Percentiles rank a stretch among this genome's conserved stretches.
These are phyloP conservation scores for Luperina nickerlii DNA, from an alignment of 2,888 invertebrate genomes.

Conservation along the genomic window DNA sequence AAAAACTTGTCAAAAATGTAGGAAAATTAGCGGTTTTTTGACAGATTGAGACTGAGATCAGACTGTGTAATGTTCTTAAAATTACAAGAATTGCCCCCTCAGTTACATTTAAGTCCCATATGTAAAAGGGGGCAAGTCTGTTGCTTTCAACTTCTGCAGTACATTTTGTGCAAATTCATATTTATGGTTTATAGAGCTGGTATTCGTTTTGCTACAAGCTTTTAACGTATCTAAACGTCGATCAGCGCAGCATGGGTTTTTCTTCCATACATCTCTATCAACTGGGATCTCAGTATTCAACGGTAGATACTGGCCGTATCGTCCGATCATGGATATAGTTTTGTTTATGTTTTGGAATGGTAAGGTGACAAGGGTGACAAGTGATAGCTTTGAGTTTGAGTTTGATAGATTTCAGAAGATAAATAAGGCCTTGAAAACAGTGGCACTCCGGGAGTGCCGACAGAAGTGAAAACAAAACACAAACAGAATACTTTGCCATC, in stretches of 20 bases:
- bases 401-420: neutral
- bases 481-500: no score
- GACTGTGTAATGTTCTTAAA: no score
- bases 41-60: no score
- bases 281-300: neutral
- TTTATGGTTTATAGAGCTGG: neutral
- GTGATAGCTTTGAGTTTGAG: no score
- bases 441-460: no score
- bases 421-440: no score
- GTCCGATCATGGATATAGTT: neutral
- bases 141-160: no score
- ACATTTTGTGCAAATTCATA: neutral
- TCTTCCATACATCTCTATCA: neutral
- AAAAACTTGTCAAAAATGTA: no score
- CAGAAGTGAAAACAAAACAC: no score
- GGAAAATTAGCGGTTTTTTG: no score
- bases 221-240: slow-evolving; percentile 2
- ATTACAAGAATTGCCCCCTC: no score
- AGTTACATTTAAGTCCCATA: neutral
- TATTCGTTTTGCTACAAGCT: neutral
- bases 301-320: neutral
- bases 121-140: neutral
- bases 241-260: neutral
- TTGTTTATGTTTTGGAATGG: neutral
- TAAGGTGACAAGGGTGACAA: neutral